A percentile compares a stretch with the other conserved stretches of the same genome.
Conservation (phyloP, 1,140 invertebrate species). For the Tetraneura akinire region DNA sequence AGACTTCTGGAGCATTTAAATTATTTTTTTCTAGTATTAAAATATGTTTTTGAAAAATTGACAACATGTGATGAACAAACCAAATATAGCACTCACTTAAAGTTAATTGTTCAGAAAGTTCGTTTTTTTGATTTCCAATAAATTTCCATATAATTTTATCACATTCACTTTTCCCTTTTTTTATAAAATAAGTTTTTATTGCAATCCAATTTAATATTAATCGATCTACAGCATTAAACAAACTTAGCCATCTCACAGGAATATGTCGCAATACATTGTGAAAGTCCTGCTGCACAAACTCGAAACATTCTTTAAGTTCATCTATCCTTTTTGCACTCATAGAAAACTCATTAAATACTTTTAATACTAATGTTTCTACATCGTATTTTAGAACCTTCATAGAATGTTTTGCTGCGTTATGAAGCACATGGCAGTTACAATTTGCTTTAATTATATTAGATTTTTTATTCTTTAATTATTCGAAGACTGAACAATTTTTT, state of each 20-base stretch:
- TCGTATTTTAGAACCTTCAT: conserved; percentile 52
- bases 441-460: conserved; percentile 54
- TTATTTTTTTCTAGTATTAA: conserved; percentile 11
- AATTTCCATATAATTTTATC: conserved; percentile 40
- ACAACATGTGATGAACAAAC: conserved; percentile 13
- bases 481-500: neutral
- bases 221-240: neutral
- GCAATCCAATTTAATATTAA: conserved; percentile 1
- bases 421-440: conserved; percentile 54
- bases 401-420: conserved; percentile 53
- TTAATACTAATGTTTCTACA: conserved; percentile 4
- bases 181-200: conserved; percentile 16
- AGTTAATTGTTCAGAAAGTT: neutral
- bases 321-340: neutral
- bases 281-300: neutral
- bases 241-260: neutral
- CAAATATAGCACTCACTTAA: neutral
- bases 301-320: conserved; percentile 7
- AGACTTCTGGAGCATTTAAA: neutral
- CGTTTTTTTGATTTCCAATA: neutral
- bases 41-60: conserved; percentile 6
- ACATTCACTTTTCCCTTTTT: conserved; percentile 11
- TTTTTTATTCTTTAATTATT: neutral
- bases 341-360: conserved; percentile 3
- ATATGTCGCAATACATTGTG: neutral